Base-by-base conservation (phyloP, 30 jellyfish, hydroid and myxozoan genomes). In the Nemopilema nomurai region DNA sequence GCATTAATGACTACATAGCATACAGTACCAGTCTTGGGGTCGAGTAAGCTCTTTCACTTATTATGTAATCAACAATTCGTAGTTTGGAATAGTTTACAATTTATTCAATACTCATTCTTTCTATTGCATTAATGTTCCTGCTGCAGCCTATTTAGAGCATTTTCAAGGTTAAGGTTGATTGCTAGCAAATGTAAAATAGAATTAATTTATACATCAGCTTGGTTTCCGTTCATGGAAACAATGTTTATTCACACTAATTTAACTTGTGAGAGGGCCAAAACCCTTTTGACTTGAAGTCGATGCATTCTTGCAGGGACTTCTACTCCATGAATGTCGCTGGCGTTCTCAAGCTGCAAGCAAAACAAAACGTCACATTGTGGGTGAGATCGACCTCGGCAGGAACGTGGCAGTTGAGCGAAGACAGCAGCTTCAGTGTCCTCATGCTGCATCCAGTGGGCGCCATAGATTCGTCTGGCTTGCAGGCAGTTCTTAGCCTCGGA, bases 311-410 rank as follows among this genome's bases (percentile, higher is more conserved):
- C 68, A 93, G 98, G 90, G 98, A 93, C 80, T 88, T 77, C 67
- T 93, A 88, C 84, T 73, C 97, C 17, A 53, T 93, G 97, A 82
- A 74, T 28, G 77, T 84, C 26, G 90, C 92, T 28, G 98, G 98
- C 16, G 93, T 81, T 26, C 33, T 93, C 65, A 77, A 79, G 27
- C 83, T 93, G 18, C 65, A 29, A 0, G 82, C 84, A 53, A 97
- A 93, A 20, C 91, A 93, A 51, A 93, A 51, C 29, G 71, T 89
- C 64, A 32, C 95, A 1, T 83, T 93, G 4, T 93, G 92, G 92
- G 68, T 93, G 8, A 75, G 71, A 50, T 69, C 94, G 1, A 67
- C 76, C 30, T 80, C 80, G 22, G 98, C 90, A 64, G 85, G 89
- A 7, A 28, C 89, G 0, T 93, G 91, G 90, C 82, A 78, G 28